These are phyloP conservation scores for Phymatocera aterrima DNA, from an alignment of 2,888 invertebrate genomes.

Conservation along the genomic window DNA sequence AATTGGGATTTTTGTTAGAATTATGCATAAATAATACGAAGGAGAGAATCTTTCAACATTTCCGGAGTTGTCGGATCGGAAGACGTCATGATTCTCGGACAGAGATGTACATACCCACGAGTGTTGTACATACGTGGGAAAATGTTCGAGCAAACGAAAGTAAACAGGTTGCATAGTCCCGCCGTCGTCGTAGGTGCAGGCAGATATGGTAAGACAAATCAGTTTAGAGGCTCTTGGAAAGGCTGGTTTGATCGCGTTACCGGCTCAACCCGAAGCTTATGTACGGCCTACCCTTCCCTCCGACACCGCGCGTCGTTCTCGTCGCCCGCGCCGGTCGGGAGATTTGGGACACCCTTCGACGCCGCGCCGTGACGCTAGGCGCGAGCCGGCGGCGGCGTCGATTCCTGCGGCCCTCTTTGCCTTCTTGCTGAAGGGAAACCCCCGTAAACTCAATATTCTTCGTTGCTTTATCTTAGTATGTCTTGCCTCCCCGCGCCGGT, in stretches of 20 bases:
- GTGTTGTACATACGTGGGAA: no score
- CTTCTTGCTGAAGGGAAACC: conserved; percentile 1
- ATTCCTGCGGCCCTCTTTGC: conserved; percentile 42
- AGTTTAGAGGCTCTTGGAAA: conserved; percentile 57
- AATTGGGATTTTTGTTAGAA: no score
- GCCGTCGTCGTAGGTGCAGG: background rate
- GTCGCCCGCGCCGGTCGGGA: no score
- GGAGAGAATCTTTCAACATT: no score
- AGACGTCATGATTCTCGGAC: background rate
- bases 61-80: background rate
- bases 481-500: background rate
- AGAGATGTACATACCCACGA: no score
- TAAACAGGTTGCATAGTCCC: background rate
- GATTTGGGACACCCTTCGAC: conserved; percentile 30
- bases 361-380: background rate
- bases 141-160: background rate
- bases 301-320: conserved; percentile 29
- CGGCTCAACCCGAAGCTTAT: conserved; percentile 64
- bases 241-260: conserved; percentile 65
- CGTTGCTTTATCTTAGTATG: conserved; percentile 1
- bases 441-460: conserved; percentile 28
- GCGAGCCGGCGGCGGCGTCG: conserved; percentile 28
- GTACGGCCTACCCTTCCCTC: conserved; percentile 46
- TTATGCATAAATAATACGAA: no score
- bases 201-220: conserved; percentile 57